These are phyloP conservation scores for Sturnus vulgaris DNA, from an alignment of 2,113 vertebrate species.

Conservation along the genomic window DNA sequence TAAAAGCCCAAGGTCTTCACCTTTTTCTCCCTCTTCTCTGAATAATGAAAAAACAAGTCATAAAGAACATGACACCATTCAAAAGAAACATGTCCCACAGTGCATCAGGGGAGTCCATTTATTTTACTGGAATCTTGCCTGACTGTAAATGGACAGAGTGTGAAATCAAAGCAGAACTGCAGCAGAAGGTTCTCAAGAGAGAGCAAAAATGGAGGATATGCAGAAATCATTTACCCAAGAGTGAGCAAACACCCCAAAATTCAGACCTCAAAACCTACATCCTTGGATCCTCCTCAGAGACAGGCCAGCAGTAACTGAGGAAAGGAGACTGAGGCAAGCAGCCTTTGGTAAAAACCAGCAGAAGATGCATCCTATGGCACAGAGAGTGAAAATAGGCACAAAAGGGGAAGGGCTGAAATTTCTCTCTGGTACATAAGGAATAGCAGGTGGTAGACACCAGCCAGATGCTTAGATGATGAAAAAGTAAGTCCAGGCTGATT, in stretches of 20 bases:
- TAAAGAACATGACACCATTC: conserved; percentile 9
- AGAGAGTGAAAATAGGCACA: neutral
- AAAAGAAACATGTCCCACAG: conserved; percentile 21
- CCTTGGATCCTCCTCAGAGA: neutral
- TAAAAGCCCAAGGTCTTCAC: conserved; percentile 36
- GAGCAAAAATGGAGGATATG: neutral
- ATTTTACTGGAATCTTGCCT: conserved; percentile 19
- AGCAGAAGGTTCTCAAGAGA: neutral
- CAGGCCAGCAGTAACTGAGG: neutral
- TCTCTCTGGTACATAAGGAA: neutral
- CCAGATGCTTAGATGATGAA: neutral
- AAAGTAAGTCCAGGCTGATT: neutral
- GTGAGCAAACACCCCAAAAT: neutral
- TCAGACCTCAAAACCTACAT: neutral
- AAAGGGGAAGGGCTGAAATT: neutral
- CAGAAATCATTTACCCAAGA: neutral
- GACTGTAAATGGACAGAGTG: conserved; percentile 47
- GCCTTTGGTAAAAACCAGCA: neutral
- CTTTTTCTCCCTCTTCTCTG: conserved; percentile 36
- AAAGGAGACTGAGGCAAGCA: neutral
- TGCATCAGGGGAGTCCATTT: neutral
- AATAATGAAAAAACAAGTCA: conserved; percentile 5
- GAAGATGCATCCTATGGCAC: neutral
- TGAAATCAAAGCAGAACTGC: conserved; percentile 67
- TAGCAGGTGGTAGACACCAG: conserved; percentile 45